A percentile compares a stretch with the other conserved stretches of the same genome.
These are phyloP conservation scores for Isaurus tuberculatus DNA, from an alignment of 92 coral and sea anemone species.

Conservation along the genomic window DNA sequence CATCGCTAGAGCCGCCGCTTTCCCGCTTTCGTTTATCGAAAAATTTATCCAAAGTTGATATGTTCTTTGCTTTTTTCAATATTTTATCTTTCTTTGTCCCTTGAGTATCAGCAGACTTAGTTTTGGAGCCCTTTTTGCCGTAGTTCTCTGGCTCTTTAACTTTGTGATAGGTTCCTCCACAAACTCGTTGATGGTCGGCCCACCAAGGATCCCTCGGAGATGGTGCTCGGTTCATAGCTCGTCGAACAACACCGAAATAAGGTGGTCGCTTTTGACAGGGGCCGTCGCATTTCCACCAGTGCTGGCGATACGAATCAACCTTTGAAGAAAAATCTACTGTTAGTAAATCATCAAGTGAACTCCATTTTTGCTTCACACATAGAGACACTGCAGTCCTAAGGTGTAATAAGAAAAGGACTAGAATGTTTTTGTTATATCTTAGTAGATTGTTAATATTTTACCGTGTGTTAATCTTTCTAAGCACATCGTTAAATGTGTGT, in stretches of 20 bases:
- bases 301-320: conserved; percentile 95
- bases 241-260: conserved; percentile 88
- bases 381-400: too few relatives aligned
- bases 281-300: conserved; percentile 98
- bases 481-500: too few relatives aligned
- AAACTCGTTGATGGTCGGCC: conserved; percentile 90
- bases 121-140: conserved; percentile 73
- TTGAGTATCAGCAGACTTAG: conserved; percentile 34
- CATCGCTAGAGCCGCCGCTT: conserved; percentile 9
- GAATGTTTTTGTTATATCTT: too few relatives aligned
- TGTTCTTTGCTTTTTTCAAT: conserved; percentile 36
- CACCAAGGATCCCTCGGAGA: conserved; percentile 97
- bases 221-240: conserved; percentile 98
- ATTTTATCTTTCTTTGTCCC: conserved; percentile 26
- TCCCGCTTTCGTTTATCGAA: conserved; percentile 36
- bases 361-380: too few relatives aligned
- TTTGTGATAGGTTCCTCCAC: conserved; percentile 96
- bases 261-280: conserved; percentile 96
- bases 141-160: conserved; percentile 95
- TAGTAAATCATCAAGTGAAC: too few relatives aligned
- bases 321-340: conserved; percentile 24
- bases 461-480: too few relatives aligned
- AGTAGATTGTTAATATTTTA: too few relatives aligned
- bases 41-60: conserved; percentile 40
- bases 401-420: too few relatives aligned